Percentiles rank a stretch among this genome's conserved stretches.
Conservation (phyloP, 30 jellyfish, hydroid and myxozoan species). For the Nemopilema nomurai region DNA sequence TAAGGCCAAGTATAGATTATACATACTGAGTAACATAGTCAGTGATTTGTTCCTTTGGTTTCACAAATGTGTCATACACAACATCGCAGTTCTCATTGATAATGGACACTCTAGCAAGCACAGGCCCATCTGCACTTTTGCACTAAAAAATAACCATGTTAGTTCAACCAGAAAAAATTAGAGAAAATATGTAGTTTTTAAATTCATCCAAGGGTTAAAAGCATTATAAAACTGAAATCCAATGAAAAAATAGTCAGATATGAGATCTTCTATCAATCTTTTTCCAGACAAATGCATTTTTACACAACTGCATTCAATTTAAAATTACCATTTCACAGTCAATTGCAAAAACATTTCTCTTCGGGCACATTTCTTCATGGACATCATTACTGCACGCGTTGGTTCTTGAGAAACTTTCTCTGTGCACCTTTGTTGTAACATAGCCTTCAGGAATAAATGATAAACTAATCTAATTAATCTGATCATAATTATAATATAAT, state of each 20-base stretch:
- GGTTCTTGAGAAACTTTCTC: neutral
- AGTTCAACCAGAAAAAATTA: no score
- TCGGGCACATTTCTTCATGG: constrained; percentile 21
- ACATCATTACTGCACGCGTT: no score
- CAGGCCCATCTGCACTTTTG: constrained; percentile 43
- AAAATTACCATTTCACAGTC: constrained; percentile 90
- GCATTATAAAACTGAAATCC: no score
- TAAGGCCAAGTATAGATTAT: no score
- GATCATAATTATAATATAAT: no score
- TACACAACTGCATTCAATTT: neutral
- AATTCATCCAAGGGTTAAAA: no score
- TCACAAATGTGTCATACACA: constrained; percentile 84
- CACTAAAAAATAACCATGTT: constrained; percentile 83
- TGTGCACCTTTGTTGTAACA: constrained; percentile 1
- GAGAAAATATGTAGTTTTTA: no score
- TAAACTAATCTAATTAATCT: no score
- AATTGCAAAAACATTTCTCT: constrained; percentile 71
- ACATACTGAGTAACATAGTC: constrained; percentile 86
- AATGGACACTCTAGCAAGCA: constrained; percentile 77
- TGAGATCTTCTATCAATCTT: no score
- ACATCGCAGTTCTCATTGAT: constrained; percentile 64
- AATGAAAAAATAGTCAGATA: no score
- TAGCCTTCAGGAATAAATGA: no score
- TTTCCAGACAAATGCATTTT: no score
- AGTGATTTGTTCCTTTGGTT: constrained; percentile 77